These are phyloP conservation scores for Mactra quadrangularis DNA, from an alignment of 1,140 invertebrate species.

Conservation along the genomic window DNA sequence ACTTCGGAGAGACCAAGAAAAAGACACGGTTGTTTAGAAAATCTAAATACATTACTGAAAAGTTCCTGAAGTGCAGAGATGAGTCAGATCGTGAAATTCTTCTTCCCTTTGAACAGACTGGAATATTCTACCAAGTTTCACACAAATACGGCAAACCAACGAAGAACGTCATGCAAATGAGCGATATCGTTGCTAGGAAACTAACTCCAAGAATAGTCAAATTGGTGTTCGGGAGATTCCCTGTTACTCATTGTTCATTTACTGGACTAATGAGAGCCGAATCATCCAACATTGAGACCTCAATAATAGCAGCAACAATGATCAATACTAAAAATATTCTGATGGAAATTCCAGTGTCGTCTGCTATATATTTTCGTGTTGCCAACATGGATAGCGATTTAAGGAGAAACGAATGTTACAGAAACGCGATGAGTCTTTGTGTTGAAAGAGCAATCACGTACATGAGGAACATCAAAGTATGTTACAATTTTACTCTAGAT, in stretches of 20 bases:
- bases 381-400: conserved; percentile 57
- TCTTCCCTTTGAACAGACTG: conserved; percentile 65
- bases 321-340: conserved; percentile 72
- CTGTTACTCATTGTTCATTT: conserved; percentile 72
- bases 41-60: conserved; percentile 61
- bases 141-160: conserved; percentile 37
- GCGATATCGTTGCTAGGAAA: conserved; percentile 63
- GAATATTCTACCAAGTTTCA: conserved; percentile 69
- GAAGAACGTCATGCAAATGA: conserved; percentile 64
- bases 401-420: conserved; percentile 52
- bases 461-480: conserved; percentile 71
- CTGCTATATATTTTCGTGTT: conserved; percentile 62
- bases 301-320: conserved; percentile 70
- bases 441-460: conserved; percentile 65
- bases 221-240: conserved; percentile 71
- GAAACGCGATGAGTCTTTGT: conserved; percentile 62
- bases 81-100: conserved; percentile 70
- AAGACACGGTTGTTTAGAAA: conserved; percentile 59
- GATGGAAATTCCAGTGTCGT: conserved; percentile 68
- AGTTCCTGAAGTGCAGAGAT: conserved; percentile 71
- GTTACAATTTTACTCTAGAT: conserved; percentile 44
- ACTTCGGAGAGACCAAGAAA: conserved; percentile 65
- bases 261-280: conserved; percentile 67
- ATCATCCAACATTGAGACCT: conserved; percentile 58
- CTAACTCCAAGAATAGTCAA: conserved; percentile 68